Percentiles rank a stretch among this genome's conserved stretches.
phyloP scores from a whole-genome alignment of 2,113 vertebrate species.

The Rissa tridactyla region DNA sequence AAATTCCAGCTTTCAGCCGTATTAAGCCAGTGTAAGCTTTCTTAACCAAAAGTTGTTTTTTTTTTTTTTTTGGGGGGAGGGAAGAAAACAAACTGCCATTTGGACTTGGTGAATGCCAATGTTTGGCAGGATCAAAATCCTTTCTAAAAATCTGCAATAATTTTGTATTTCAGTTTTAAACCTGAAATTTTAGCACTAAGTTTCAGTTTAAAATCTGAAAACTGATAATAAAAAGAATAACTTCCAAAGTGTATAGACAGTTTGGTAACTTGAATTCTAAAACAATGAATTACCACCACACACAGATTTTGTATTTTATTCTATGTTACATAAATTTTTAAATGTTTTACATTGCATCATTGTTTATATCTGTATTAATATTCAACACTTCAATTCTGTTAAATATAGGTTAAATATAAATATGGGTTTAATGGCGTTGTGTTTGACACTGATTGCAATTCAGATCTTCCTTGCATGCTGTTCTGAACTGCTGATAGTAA shows the following conservation, averaged over 20 bases:
- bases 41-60: not conserved
- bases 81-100: not conserved
- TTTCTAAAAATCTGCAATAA: not conserved
- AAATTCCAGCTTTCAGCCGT: not conserved
- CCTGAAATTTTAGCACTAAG: not conserved
- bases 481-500: conserved; percentile 37
- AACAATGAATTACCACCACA: not conserved
- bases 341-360: not conserved
- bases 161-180: not conserved
- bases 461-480: not conserved
- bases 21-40: not conserved
- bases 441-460: conserved; percentile 39
- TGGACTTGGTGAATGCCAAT: not conserved
- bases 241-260: not conserved
- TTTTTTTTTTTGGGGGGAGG: no score
- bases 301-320: not conserved
- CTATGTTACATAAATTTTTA: not conserved
- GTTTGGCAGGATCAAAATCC: not conserved
- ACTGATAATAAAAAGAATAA: not conserved
- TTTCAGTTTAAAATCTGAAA: not conserved
- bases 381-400: not conserved
- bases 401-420: conserved; percentile 39
- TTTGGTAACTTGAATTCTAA: not conserved
- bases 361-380: not conserved
- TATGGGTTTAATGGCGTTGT: conserved; percentile 43